These are phyloP conservation scores for Tor tambroides DNA, from an alignment of 2,113 vertebrate species.

Conservation along the genomic window DNA sequence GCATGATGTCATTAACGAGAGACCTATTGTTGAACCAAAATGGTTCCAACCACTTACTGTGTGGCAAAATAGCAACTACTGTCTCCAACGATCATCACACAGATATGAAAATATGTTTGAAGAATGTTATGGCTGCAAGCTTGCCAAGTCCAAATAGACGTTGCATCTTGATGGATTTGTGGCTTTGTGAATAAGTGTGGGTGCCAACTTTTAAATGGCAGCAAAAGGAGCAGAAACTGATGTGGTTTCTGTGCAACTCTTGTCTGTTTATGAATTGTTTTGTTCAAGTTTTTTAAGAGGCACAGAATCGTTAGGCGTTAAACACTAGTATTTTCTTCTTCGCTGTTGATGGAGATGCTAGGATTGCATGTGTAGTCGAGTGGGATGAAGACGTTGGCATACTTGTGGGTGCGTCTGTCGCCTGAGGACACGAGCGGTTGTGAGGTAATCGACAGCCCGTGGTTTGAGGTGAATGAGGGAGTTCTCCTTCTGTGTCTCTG, in stretches of 20 bases:
- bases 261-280: background rate
- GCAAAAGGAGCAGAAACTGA: too few species aligned
- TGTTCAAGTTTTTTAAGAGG: background rate
- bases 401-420: slow-evolving; percentile 62
- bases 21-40: too few species aligned
- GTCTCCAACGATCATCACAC: slow-evolving; percentile 34
- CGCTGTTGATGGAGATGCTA: background rate
- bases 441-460: slow-evolving; percentile 62
- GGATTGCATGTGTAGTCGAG: slow-evolving; percentile 1
- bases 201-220: slow-evolving; percentile 26
- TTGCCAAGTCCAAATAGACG: slow-evolving; percentile 38
- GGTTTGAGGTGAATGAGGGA: slow-evolving; percentile 61
- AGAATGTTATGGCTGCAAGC: slow-evolving; percentile 15
- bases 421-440: slow-evolving; percentile 59
- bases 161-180: slow-evolving; percentile 51
- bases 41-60: background rate
- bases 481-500: slow-evolving; percentile 47
- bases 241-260: too few species aligned
- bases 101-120: slow-evolving; percentile 41
- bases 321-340: background rate
- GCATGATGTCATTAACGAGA: background rate
- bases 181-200: slow-evolving; percentile 41
- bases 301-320: background rate
- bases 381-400: slow-evolving; percentile 37
- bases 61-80: background rate